Evolutionary conservation across 92 coral and sea anemone species (phyloP), one percentile per base, ranked within the genome.

Genomic region (Desmophyllum pertusum): DNA sequence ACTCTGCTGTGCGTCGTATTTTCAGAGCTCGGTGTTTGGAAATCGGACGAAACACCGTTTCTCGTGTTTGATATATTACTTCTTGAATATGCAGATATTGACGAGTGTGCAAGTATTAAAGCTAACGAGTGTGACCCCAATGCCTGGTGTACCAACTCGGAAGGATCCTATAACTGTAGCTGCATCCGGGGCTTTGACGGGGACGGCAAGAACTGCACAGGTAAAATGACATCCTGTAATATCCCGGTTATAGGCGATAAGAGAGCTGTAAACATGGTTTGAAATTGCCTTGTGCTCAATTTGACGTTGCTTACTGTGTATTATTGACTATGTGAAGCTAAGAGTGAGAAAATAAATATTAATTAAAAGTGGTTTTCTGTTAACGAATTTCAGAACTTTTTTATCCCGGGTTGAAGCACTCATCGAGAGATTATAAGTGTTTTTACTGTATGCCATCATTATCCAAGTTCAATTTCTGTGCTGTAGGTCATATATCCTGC

Each of bases 111-210:
- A 11, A 57, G 63, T 33, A 74, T 67, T 8, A 46, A 19, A 55
- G 33, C 52, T 19, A 79, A 80, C 81, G 85, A 78, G 4, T 93
- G 97, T 78, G 84, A 89, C 45, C 38, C 77, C 14, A 80, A 88
- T 23, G 95, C 98, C 13, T 10, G 41, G 13, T 93, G 98, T 83
- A n/a, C 70, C 51, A 84, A 85, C 74, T 70, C 68, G 2, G 79
- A 75, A 4, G 94, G 93, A 43, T 85, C 91, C 10, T 91, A 76
- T 46, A 52, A 14, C 4, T 93, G 97, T 71, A 83, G 80, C 23
- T 93, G 97, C 41, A 82, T 81, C 19, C 59, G 66, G 5, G 97
- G 97, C 36, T 93, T 75, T 67, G 33, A 43, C 29, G 97, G 97
- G 30, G 91, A 92, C 72, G 94, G 97, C 5, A 68, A 68, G 10